Base-by-base conservation (phyloP, 2,113 vertebrate genomes). In the Talpa occidentalis region DNA sequence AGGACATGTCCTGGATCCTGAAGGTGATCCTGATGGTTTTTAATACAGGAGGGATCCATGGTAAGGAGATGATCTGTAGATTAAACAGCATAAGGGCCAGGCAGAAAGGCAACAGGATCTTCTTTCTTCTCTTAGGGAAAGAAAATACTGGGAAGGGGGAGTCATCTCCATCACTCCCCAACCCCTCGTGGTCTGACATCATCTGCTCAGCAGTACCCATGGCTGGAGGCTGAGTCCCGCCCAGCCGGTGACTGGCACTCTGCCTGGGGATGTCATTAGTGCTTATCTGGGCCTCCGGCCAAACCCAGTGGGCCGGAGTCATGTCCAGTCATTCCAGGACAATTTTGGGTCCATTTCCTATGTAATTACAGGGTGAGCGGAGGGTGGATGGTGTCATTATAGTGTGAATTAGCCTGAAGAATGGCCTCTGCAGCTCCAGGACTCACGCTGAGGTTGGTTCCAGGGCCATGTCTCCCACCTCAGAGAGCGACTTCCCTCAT, bases 341-440 rank as follows among this genome's bases (percentile, higher is more conserved):
- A 93, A 73, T 94, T 96, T 78, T 85, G 66, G 66, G 79, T 54
- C 85, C 15, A 24, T 88, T 97, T 91, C 87, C 93, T 94, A 67
- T 91, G 52, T 90, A 91, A 93, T 95, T 89, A 88, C 1, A 66
- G 87, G 77, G 91, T 42, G 37, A 82, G 64, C 6, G 24, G 60
- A 44, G 56, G 88, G 54, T 83, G 37, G 88, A 70, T 12, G 52
- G 44, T 88, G 56, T 73, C 79, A 16, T 76, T 16, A 35, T 35
- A 54, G 72, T 21, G 74, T 64, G 47, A 78, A 62, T 69, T 52
- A 60, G 35, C 26, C 37, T 10, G 72, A 73, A 89, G 87, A 69
- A 64, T 1, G 5, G 56, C n/a, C 37, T 77, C 30, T 28, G n/a
- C 47, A 52, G 84, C 56, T 17, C 62, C 15, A 11, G 64, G 35